Evolutionary conservation across 2,113 vertebrate species (phyloP), one percentile per base, ranked within the genome.

Genomic region (Clarias gariepinus): DNA sequence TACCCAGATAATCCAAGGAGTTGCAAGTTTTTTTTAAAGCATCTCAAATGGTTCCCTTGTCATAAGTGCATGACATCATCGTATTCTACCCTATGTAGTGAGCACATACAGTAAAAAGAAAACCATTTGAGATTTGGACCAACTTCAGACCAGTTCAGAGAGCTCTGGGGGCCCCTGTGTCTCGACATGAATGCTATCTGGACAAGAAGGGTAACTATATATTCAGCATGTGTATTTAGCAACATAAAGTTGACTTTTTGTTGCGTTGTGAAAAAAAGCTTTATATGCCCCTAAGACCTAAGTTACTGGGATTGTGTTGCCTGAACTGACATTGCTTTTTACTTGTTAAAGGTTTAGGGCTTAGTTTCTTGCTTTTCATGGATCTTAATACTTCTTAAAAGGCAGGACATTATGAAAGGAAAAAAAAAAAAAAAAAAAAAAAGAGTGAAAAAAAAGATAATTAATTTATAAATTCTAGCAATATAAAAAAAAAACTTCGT

Each of bases 381-480:
- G 55, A 36, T 52, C 18, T n/a, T 81, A 74, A 86, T 83, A 89
- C 74, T 64, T 60, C 18, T 73, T 53, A 25, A 79, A 88, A 80
- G 60, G 55, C 82, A 63, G 33, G 15, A 52, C 74, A 10, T 64
- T 28, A 68, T 73, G 82, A 28, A 86, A 3, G 33, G 33, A 3
- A 25, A 15, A 57, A 25, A 74, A 47, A 74, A 9, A 3, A 25
- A 15, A 57, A 25, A 74, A 47, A 74, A 9, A 21, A 21, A 0
- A 58, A 3, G 13, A 4, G 19, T 85, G 36, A 68, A 47, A 83
- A 81, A 86, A 69, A 61, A 61, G 79, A 87, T 87, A 88, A 90
- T 88, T 88, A 88, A 78, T 77, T 85, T 64, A 12, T 78, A 90
- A 89, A 87, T 25, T 61, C 63, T 86, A 86, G 71, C n/a, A 73